Percentiles rank a stretch among this genome's conserved stretches.
Evolutionary conservation across 2,113 vertebrate genomes (phyloP).

Genomic region (Typhlomys cinereus): DNA sequence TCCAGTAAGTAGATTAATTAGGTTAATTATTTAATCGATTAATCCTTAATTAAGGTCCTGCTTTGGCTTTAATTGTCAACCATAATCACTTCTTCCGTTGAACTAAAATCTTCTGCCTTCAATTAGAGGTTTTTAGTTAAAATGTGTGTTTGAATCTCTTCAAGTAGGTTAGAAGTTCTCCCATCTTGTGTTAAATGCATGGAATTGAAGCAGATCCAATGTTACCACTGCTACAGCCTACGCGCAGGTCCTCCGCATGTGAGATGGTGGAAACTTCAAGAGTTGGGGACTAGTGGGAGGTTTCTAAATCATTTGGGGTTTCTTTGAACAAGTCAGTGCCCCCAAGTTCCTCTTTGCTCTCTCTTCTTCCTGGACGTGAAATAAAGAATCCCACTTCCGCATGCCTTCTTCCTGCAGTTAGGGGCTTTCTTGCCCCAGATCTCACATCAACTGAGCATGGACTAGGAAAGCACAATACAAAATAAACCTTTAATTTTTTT

Average conservation of each 20-base stretch:
- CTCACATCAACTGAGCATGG: background rate
- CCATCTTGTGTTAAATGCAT: background rate
- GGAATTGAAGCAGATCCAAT: background rate
- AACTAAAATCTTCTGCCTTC: conserved; percentile 24
- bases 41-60: conserved; percentile 34
- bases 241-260: background rate
- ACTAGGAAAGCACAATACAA: background rate
- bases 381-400: background rate
- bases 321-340: background rate
- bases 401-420: background rate
- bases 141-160: conserved; percentile 1
- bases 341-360: background rate
- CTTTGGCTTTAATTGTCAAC: background rate
- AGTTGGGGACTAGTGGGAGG: background rate
- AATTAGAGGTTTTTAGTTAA: conserved; percentile 15
- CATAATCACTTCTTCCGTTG: conserved; percentile 13
- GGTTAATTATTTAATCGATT: conserved; percentile 43
- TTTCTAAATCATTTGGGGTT: background rate
- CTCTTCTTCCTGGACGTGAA: background rate
- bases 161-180: background rate
- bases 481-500: background rate
- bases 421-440: background rate
- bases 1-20: conserved; percentile 13
- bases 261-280: background rate
- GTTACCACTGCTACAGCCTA: background rate